Percentiles rank a stretch among this genome's conserved stretches.
Evolutionary conservation across 2,797 vertebrate genomes (phyloP).

Genomic region (Rhynchonycteris naso): DNA sequence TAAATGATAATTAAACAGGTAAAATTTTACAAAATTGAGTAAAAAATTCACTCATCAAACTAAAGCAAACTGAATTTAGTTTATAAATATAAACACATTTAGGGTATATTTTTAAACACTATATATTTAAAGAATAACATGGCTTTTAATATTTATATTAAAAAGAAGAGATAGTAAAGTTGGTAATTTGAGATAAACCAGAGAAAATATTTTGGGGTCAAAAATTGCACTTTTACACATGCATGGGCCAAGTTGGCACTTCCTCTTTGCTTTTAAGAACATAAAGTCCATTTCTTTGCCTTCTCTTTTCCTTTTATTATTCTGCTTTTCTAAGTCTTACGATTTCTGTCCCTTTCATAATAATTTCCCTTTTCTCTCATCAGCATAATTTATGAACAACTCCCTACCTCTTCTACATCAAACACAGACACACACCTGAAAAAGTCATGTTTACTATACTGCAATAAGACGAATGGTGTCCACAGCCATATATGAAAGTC

Average conservation of each 20-base stretch:
- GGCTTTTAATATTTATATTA: not conserved
- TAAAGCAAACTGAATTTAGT: conserved; percentile 15
- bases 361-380: not conserved
- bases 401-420: not conserved
- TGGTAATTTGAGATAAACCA: conserved; percentile 34
- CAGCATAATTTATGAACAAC: conserved; percentile 10
- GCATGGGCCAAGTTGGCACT: not conserved
- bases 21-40: conserved; percentile 21
- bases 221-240: conserved; percentile 1
- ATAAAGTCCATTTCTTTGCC: not conserved
- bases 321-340: conserved; percentile 16
- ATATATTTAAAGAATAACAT: not conserved
- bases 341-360: not conserved
- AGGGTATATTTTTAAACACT: conserved; percentile 5
- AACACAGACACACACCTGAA: not conserved
- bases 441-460: not conserved
- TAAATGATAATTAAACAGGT: not conserved
- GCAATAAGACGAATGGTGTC: not conserved
- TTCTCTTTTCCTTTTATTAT: not conserved
- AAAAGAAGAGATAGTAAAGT: conserved; percentile 10
- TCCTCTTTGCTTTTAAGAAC: conserved; percentile 49
- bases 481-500: not conserved
- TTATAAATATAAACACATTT: conserved; percentile 29
- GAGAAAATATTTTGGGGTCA: not conserved
- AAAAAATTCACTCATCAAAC: conserved; percentile 17